These are phyloP conservation scores for Mycetomoellerius zeteki DNA, from an alignment of 1,140 invertebrate genomes.

Conservation along the genomic window DNA sequence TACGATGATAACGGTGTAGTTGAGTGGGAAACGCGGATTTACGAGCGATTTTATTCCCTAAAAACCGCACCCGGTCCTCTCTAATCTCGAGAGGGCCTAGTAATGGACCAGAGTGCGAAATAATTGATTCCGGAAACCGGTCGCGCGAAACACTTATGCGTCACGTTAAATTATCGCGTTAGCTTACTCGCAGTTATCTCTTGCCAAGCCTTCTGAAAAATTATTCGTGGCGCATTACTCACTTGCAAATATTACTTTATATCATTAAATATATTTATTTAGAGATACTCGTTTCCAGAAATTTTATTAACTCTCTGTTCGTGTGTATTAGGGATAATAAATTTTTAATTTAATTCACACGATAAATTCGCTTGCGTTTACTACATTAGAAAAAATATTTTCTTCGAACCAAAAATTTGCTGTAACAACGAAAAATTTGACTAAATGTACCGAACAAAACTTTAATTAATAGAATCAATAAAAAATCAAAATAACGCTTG, in stretches of 20 bases:
- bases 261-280: not conserved
- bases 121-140: constrained; percentile 21
- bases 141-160: not conserved
- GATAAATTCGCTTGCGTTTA: not conserved
- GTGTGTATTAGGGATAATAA: not conserved
- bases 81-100: not conserved
- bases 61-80: not conserved
- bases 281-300: not conserved
- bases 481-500: no score
- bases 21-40: constrained; percentile 10
- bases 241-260: not conserved
- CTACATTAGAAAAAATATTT: no score
- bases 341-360: not conserved
- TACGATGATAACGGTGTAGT: not conserved
- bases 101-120: constrained; percentile 7
- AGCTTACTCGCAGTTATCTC: constrained; percentile 1
- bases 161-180: constrained; percentile 25
- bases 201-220: constrained; percentile 24
- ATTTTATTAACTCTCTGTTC: not conserved
- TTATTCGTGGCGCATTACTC: constrained; percentile 7
- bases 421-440: no score
- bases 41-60: constrained; percentile 16
- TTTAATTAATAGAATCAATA: no score
- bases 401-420: no score
- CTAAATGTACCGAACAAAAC: no score